phyloP scores from a whole-genome alignment of 2,113 vertebrate genomes.

The Tychaedon coryphoeus region DNA sequence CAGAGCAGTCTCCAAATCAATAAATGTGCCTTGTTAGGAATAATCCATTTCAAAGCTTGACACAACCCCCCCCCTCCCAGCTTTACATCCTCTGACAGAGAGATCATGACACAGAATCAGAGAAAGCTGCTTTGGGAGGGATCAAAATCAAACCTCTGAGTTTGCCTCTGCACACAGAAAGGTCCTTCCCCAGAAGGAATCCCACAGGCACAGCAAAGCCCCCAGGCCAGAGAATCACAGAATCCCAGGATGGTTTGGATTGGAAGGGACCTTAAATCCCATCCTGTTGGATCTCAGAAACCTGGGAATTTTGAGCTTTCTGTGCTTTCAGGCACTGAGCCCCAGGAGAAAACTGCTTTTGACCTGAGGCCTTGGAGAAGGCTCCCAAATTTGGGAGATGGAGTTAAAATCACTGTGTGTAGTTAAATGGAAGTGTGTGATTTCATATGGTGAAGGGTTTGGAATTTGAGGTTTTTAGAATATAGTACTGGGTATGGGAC shows the following conservation, averaged over 20 bases:
- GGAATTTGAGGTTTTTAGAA: no score
- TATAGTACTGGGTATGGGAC: no score
- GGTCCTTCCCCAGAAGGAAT: neutral
- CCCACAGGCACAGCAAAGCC: accelerated
- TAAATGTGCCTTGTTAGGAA: neutral
- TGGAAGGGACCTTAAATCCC: neutral
- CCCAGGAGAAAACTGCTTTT: no score
- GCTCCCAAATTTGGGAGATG: no score
- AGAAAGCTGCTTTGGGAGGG: neutral
- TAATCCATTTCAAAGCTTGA: neutral
- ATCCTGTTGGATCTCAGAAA: no score
- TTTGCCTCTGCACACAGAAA: neutral
- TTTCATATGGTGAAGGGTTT: no score
- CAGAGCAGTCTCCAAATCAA: neutral
- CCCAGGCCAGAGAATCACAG: neutral
- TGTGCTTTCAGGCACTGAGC: no score
- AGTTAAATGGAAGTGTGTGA: no score
- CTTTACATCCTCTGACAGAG: neutral
- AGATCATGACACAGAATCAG: accelerated
- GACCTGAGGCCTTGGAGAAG: no score
- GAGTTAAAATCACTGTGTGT: no score
- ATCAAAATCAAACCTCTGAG: neutral
- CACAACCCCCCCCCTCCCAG: neutral
- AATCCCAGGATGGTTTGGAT: neutral
- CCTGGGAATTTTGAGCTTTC: no score